Conservation (phyloP, 2,888 invertebrate genomes). For the Strigamia crassipes region DNA sequence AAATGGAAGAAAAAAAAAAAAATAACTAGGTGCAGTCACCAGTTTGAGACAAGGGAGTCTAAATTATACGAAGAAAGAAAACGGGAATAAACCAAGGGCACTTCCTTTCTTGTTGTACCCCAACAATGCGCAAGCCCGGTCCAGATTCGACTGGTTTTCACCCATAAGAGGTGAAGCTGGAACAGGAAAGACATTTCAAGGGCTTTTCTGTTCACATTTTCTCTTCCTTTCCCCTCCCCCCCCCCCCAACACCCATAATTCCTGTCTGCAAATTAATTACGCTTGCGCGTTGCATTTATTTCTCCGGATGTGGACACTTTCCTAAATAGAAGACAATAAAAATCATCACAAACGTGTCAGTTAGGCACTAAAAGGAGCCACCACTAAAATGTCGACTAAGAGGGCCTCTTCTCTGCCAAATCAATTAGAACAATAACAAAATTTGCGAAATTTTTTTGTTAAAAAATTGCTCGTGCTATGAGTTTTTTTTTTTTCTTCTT, state of each 20-base stretch:
- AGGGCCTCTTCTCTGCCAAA: too few relatives aligned
- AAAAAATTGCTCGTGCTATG: too few relatives aligned
- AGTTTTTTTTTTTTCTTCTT: too few relatives aligned
- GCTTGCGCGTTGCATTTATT: neutral
- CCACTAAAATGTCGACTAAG: too few relatives aligned
- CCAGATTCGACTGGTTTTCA: conserved; percentile 29
- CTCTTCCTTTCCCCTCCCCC: too few relatives aligned
- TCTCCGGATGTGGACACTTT: neutral
- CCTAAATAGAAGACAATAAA: conserved; percentile 4
- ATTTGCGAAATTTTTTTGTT: too few relatives aligned
- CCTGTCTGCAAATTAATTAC: conserved; percentile 25
- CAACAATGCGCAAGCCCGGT: neutral
- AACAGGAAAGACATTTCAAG: neutral
- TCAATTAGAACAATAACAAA: too few relatives aligned
- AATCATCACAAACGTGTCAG: neutral
- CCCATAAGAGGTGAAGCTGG: conserved; percentile 1
- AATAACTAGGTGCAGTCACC: neutral
- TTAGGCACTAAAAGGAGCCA: neutral
- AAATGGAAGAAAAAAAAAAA: neutral
- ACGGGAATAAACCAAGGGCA: neutral
- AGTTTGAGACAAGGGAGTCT: neutral
- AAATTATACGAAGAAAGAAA: neutral
- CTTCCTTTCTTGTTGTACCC: neutral
- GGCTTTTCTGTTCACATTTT: neutral
- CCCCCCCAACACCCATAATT: neutral